Base-by-base conservation (phyloP, 2,888 invertebrate genomes). In the Spisula subtruncata region DNA sequence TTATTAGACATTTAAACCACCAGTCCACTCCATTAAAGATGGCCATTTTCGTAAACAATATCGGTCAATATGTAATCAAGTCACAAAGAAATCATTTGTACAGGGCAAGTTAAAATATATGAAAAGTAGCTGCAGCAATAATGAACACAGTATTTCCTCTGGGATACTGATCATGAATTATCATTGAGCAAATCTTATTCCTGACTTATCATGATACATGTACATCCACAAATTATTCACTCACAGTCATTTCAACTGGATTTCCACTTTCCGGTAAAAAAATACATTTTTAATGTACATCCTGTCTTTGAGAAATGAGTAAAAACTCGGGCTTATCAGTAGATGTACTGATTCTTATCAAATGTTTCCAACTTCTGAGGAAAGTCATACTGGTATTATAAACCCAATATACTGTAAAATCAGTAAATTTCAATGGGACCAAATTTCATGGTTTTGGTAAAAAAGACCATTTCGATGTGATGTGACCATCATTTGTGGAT, bases 241-340 rank as follows among this genome's bases (percentile, higher is more conserved):
- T 66, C 25, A 25, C 25, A n/a, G 60, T 66, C 20, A 66, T 25
- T 41, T 66, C 25, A 66, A 66, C 60, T 66, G 60, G 60, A n/a
- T 66, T 66, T 66, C 60, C 25, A 25, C 25, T 60, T 66, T 66
- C 60, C 60, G 60, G 60, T 66, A 66, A 25, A 6, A 12, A 71
- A n/a, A n/a, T n/a, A 35, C 35, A 75, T 75, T 41, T 75, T 75
- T 75, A 35, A 75, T 75, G 75, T 75, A 75, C 32, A 32, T 75
- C 75, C 75, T 35, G 75, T 75, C 75, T 75, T 75, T 75, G 75
- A 75, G 75, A 71, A 71, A 71, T 71, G 25, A n/a, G 71, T 29
- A 71, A 71, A 66, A 71, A 75, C 32, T 18, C 35, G 75, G n/a
- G 75, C 29, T 35, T 66, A 66, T 66, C 60, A 25, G 25, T n/a